A percentile compares a stretch with the other conserved stretches of the same genome.
Evolutionary conservation across 2,113 vertebrate genomes (phyloP).

Genomic region (Gallinago paraguaiae): DNA sequence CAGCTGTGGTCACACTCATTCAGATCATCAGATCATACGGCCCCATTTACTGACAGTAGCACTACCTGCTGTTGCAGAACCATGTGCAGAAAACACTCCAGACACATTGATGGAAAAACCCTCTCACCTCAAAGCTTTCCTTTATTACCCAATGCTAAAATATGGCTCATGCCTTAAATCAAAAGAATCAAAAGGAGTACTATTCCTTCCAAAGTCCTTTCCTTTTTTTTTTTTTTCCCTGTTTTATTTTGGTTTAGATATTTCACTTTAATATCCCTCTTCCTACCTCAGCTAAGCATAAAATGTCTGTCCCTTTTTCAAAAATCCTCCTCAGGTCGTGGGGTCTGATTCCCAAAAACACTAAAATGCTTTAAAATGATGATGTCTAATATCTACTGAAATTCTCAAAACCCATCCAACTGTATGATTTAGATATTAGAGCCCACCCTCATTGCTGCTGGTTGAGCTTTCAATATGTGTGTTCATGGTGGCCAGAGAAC

Average conservation of each 20-base stretch:
- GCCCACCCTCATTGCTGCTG: background rate
- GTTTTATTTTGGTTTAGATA: background rate
- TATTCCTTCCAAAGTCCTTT: background rate
- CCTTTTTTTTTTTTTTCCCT: background rate
- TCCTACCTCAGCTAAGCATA: background rate
- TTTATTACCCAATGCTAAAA: background rate
- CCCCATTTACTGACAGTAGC: background rate
- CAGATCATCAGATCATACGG: background rate
- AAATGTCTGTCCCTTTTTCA: background rate
- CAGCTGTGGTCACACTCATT: background rate
- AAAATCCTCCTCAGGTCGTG: background rate
- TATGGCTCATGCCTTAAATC: background rate
- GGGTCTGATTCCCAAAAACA: background rate
- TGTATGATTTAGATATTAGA: background rate
- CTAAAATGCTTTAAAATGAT: background rate
- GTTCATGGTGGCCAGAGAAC: background rate
- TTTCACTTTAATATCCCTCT: background rate
- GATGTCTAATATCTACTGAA: background rate
- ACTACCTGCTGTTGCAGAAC: background rate
- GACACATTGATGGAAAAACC: background rate
- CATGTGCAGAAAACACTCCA: background rate
- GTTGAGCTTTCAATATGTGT: background rate
- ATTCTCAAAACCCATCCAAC: background rate
- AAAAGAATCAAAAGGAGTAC: background rate
- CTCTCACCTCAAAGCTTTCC: background rate